Evolutionary conservation across 2,113 vertebrate genomes (phyloP).

Genomic region (Melozone crissalis): DNA sequence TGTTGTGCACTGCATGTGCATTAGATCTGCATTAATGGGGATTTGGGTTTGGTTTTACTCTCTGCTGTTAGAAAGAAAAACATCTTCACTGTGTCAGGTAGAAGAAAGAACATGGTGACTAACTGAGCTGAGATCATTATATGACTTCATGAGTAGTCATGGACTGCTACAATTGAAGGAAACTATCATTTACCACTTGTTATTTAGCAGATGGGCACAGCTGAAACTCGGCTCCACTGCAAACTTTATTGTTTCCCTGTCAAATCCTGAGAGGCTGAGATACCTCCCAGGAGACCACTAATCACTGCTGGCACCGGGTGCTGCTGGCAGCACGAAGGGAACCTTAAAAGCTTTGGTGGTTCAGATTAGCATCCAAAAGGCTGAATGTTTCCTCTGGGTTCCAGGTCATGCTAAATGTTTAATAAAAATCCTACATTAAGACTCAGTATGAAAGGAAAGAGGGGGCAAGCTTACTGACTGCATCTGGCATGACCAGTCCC

Average conservation of each 20-base stretch:
- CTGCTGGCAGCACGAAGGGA: not conserved
- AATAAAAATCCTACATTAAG: constrained; percentile 26
- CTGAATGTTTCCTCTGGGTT: constrained; percentile 11
- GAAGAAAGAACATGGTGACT: constrained; percentile 26
- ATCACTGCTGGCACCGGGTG: constrained; percentile 31
- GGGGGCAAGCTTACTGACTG: not conserved
- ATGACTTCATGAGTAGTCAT: constrained; percentile 35
- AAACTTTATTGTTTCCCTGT: constrained; percentile 44
- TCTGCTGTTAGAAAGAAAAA: constrained; percentile 26
- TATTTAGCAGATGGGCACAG: constrained; percentile 42
- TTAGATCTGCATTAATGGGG: not conserved
- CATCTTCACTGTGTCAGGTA: not conserved
- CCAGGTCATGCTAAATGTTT: not conserved
- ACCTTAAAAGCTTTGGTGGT: constrained; percentile 20
- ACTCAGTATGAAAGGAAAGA: not conserved
- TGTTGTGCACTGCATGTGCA: not conserved
- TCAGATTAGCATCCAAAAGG: constrained; percentile 32
- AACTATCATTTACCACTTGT: constrained; percentile 25
- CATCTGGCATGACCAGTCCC: not conserved
- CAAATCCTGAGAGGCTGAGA: constrained; percentile 15
- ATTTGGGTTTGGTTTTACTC: not conserved
- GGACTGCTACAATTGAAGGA: constrained; percentile 41
- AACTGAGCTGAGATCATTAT: constrained; percentile 41
- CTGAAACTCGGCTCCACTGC: not conserved
- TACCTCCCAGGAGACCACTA: constrained; percentile 38